These are phyloP conservation scores for Aphaenogaster rudis DNA, from an alignment of 1,140 invertebrate species.

Conservation along the genomic window DNA sequence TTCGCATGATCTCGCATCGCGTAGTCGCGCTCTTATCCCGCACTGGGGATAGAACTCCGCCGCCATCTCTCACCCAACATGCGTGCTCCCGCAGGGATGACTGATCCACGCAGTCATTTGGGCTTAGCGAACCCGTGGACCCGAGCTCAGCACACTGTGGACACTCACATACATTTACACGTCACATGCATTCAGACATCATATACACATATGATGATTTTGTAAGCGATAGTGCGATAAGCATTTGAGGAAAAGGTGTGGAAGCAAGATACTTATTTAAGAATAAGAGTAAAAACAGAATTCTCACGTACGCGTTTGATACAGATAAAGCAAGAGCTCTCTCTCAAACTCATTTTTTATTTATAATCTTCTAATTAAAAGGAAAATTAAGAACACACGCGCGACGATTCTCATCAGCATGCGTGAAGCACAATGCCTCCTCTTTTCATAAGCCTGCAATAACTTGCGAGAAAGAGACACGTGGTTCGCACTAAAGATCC, in stretches of 20 bases:
- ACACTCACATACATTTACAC: neutral
- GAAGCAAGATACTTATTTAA: neutral
- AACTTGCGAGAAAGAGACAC: neutral
- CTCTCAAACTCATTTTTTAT: conserved; percentile 1
- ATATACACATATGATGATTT: neutral
- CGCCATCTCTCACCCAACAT: conserved; percentile 73
- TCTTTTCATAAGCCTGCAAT: neutral
- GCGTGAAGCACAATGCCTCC: conserved; percentile 36
- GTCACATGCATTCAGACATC: neutral
- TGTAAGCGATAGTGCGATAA: neutral
- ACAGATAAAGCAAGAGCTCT: neutral
- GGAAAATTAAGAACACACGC: conserved; percentile 4
- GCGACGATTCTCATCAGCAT: conserved; percentile 63
- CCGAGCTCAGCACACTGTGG: no score
- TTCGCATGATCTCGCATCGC: conserved; percentile 64
- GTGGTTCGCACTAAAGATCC: neutral
- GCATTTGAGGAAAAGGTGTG: neutral
- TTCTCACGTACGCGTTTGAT: neutral
- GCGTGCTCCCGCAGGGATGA: conserved; percentile 2
- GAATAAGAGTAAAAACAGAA: neutral
- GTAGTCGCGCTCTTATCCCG: conserved; percentile 24
- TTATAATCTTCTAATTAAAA: conserved; percentile 6
- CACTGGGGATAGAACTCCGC: neutral
- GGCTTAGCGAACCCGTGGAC: neutral
- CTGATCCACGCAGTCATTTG: neutral